Evolutionary conservation across 2,113 vertebrate genomes (phyloP).

Genomic region (Petromus typicus): DNA sequence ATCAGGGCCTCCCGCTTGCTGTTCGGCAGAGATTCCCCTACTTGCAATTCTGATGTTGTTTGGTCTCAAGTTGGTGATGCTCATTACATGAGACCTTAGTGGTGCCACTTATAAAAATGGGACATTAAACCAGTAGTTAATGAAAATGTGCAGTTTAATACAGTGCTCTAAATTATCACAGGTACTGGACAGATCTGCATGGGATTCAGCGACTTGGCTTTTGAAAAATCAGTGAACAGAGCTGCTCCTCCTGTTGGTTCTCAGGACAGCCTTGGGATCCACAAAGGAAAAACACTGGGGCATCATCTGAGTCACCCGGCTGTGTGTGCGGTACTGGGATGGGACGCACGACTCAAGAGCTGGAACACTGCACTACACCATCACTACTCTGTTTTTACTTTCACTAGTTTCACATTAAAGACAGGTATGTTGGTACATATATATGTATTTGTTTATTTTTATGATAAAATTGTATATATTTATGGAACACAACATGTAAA

Average conservation of each 20-base stretch:
- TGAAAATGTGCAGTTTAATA: slow-evolving; percentile 61
- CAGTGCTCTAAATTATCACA: slow-evolving; percentile 44
- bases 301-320: neutral
- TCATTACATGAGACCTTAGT: slow-evolving; percentile 66
- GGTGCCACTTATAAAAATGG: slow-evolving; percentile 61
- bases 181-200: slow-evolving; percentile 32
- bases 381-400: slow-evolving; percentile 31
- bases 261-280: neutral
- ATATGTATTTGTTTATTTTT: neutral
- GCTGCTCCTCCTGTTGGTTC: slow-evolving; percentile 10
- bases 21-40: neutral
- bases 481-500: neutral
- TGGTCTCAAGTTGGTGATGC: slow-evolving; percentile 45
- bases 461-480: neutral
- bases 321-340: neutral
- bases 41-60: slow-evolving; percentile 44
- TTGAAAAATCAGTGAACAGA: neutral
- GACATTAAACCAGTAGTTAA: slow-evolving; percentile 57
- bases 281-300: neutral
- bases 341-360: neutral
- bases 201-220: neutral
- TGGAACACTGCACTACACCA: neutral
- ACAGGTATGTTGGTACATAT: neutral
- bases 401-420: slow-evolving; percentile 63
- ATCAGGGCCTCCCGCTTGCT: slow-evolving; percentile 9